Percentiles rank a stretch among this genome's conserved stretches.
phyloP scores from a whole-genome alignment of 2,113 vertebrate species.

The Heptranchias perlo region DNA sequence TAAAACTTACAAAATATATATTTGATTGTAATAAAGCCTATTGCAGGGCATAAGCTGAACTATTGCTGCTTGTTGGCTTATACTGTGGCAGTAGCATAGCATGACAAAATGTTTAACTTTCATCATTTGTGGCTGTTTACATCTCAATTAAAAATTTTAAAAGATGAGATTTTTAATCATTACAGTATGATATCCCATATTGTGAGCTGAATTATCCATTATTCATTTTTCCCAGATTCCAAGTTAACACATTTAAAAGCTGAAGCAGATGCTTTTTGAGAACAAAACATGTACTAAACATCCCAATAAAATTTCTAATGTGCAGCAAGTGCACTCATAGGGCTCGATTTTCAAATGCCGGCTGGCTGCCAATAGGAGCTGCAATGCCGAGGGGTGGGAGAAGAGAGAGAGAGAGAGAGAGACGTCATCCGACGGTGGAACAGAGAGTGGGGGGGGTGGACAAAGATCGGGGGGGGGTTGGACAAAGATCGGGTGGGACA shows the following conservation, averaged over 20 bases:
- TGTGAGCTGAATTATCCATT: not conserved
- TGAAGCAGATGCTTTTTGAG: not conserved
- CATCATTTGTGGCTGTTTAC: not conserved
- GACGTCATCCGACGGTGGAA: too few species aligned
- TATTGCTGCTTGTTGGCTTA: not conserved
- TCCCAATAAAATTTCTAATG: not conserved
- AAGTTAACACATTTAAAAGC: too few species aligned
- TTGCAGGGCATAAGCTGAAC: not conserved
- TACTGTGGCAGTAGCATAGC: not conserved
- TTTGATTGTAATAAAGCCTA: not conserved
- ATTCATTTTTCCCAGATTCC: not conserved
- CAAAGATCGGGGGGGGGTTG: too few species aligned
- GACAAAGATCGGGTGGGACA: too few species aligned
- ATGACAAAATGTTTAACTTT: not conserved
- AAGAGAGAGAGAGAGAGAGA: too few species aligned
- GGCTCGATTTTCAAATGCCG: too few species aligned
- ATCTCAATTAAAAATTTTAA: too few species aligned
- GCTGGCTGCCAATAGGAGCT: too few species aligned
- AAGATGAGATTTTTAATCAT: not conserved
- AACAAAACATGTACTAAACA: not conserved
- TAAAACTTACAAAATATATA: not conserved
- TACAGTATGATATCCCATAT: not conserved
- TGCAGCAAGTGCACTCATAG: not conserved
- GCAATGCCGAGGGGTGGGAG: too few species aligned
- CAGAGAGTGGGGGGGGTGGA: too few species aligned